Evolutionary conservation across 1,140 invertebrate genomes (phyloP), one percentile per base, ranked within the genome.

Genomic region (Doryteuthis pealeii): DNA sequence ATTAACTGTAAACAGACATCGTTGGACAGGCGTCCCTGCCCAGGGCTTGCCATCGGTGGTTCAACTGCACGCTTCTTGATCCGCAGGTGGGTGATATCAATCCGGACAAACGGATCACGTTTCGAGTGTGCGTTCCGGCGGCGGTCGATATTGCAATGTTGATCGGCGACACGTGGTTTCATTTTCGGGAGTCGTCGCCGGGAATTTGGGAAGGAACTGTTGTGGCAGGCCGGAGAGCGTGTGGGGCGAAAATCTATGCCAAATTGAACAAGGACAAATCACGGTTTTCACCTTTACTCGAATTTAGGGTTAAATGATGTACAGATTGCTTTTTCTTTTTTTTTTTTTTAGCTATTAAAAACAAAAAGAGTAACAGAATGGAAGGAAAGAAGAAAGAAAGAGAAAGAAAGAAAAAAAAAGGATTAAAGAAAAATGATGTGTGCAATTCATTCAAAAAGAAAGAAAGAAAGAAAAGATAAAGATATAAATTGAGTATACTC

Each of bases 171-270:
- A 79, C 80, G 6, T 87, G 85, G 85, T 81, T 83, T 73, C 83
- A 86, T 74, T 84, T 85, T 65, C 78, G 80, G n/a, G 74, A 78
- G 45, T 62, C 81, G 28, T 72, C 78, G 32, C 82, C 84, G 73
- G 80, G 79, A 62, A 82, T 85, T 28, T 87, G 86, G 86, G 84
- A 87, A 77, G 86, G 84, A 1, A 76, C 73, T 22, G 78, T 87
- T 5, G 75, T 77, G 6, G 87, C 86, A 14, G 85, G 85, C 33
- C 81, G 78, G 33, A 77, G 77, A 5, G 69, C 78, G 1, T 82
- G 83, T 32, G 75, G 78, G 66, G 84, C 84, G 26, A 85, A 86
- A 72, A 70, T 86, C n/a, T 86, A 85, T 72, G 83, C 83, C 28
- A 82, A 84, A 75, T 74, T 84, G 2, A 81, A 83, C 68, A 82